Evolutionary conservation across 1,140 invertebrate species (phyloP).

Genomic region (Hydropsyche tenuis): DNA sequence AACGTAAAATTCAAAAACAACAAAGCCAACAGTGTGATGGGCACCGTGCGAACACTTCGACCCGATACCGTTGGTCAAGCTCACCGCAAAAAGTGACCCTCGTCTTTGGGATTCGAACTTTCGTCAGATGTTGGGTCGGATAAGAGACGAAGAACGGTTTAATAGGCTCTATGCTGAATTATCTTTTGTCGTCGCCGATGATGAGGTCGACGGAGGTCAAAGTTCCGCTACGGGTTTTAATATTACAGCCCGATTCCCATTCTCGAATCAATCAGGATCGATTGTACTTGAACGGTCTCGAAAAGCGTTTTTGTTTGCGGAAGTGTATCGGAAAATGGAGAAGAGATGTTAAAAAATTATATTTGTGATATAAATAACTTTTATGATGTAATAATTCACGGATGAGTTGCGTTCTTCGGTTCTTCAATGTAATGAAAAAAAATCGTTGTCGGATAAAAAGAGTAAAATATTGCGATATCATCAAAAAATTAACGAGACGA

Average conservation of each 20-base stretch:
- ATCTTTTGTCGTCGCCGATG: constrained; percentile 17
- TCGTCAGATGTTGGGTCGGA: not conserved
- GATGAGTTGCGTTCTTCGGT: too few species aligned
- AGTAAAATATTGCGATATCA: too few species aligned
- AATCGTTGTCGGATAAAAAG: too few species aligned
- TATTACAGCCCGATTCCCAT: not conserved
- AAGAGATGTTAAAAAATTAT: too few species aligned
- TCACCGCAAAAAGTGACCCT: constrained; percentile 2
- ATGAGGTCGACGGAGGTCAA: not conserved
- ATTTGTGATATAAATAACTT: too few species aligned
- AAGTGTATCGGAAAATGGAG: too few species aligned
- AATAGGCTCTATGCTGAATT: not conserved
- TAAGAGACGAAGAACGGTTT: constrained; percentile 8
- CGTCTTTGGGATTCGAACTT: constrained; percentile 10
- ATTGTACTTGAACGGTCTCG: not conserved
- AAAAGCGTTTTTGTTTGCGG: too few species aligned
- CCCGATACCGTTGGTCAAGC: constrained; percentile 1
- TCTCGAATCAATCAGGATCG: not conserved
- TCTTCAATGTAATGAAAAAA: too few species aligned
- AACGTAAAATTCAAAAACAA: not conserved
- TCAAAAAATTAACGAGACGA: too few species aligned
- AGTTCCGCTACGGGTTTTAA: constrained; percentile 14
- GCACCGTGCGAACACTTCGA: not conserved
- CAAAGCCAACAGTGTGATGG: too few species aligned
- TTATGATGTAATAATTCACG: too few species aligned